Base-by-base conservation (phyloP, 2,888 invertebrate species). In the Onchidella celtica region DNA sequence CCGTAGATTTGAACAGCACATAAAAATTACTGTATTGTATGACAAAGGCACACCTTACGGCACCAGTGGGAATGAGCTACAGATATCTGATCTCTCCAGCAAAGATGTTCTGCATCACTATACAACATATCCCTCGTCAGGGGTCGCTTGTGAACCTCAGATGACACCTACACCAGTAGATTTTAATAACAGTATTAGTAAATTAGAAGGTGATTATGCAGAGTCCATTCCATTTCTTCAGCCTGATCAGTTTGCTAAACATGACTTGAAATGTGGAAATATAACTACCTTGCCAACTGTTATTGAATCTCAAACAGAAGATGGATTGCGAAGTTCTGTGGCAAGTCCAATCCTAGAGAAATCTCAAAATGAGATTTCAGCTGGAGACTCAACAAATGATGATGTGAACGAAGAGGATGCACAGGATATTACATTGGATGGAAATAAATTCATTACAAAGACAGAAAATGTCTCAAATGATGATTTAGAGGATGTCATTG, bases 1-100 rank as follows among this genome's bases (percentile, higher is more conserved):
- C 38, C 75, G 47, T 17, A 75, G 75, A 14, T 75, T 75, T 65
- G n/a, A 75, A 6, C 65, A 47, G 9, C 75, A 75, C 47, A 47
- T 75, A 17, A 63, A 61, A 38, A 27, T 75, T 2, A 65, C 38
- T 47, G 47, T 75, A 47, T 4, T 65, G 11, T 75, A 75, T 65
- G 75, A 75, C 21, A 63, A 65, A 14, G 47, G 21, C 6, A 29
- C 32, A 17, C 47, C 40, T 32, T 21, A 9, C 3, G 14, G 27
- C n/a, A 24, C 34, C 14, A 36, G 6, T 36, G 59, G 36, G 11
- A 61, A 11, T 47, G 47, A 47, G 6, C 9, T 17, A 47, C 47
- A 47, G 47, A n/a, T n/a, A n/a, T n/a, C n/a, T n/a, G n/a, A n/a
- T n/a, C n/a, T n/a, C n/a, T n/a, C n/a, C n/a, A n/a, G n/a, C n/a